These are phyloP conservation scores for Cetonia aurata DNA, from an alignment of 2,888 invertebrate species.

Conservation along the genomic window DNA sequence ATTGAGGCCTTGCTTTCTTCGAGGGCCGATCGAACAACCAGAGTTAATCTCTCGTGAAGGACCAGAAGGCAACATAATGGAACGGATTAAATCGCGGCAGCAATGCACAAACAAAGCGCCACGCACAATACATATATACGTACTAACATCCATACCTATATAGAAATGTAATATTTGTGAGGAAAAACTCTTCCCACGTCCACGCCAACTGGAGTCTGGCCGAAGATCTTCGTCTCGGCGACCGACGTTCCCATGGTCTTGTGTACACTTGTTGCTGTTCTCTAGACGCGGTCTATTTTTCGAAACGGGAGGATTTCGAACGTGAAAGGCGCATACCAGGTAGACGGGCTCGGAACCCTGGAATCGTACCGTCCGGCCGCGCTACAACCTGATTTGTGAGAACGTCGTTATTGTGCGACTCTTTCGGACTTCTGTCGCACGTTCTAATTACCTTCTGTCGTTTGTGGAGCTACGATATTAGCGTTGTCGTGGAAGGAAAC, in stretches of 20 bases:
- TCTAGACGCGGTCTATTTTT: slow-evolving; percentile 30
- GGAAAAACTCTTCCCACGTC: slow-evolving; percentile 18
- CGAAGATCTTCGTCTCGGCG: background rate
- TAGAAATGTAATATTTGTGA: slow-evolving; percentile 16
- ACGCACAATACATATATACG: background rate
- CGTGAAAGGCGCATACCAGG: slow-evolving; percentile 11
- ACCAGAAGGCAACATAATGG: slow-evolving; percentile 4
- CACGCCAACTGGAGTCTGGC: background rate
- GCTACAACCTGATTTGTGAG: slow-evolving; percentile 35
- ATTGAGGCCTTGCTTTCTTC: no score
- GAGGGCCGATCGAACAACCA: background rate
- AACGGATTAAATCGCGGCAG: slow-evolving; percentile 21
- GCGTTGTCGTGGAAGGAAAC: background rate
- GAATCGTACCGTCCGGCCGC: background rate
- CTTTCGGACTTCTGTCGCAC: slow-evolving; percentile 11
- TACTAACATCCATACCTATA: background rate
- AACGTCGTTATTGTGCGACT: slow-evolving; percentile 14
- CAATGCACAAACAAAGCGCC: background rate
- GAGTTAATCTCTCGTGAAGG: slow-evolving; percentile 17
- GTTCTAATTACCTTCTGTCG: slow-evolving; percentile 28
- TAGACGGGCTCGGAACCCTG: slow-evolving; percentile 18
- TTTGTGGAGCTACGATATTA: background rate
- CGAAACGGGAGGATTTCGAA: slow-evolving; percentile 14
- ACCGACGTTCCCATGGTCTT: slow-evolving; percentile 26
- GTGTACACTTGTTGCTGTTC: slow-evolving; percentile 32